These are phyloP conservation scores for Anguilla obscura DNA, from an alignment of 2,797 vertebrate species.

Conservation along the genomic window DNA sequence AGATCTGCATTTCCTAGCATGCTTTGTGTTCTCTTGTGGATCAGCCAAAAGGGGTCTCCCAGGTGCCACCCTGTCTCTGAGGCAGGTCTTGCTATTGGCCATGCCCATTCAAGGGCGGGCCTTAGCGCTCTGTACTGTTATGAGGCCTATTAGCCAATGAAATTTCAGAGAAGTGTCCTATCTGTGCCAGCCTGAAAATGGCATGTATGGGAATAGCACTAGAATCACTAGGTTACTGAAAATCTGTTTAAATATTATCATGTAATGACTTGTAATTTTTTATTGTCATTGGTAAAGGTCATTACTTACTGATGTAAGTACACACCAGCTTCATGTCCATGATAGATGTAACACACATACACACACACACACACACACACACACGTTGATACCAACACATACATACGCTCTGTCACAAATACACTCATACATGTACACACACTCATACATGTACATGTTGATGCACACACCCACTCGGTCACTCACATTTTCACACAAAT, in stretches of 20 bases:
- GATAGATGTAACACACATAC: constrained; percentile 24
- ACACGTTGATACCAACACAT: neutral
- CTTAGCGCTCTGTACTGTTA: constrained; percentile 10
- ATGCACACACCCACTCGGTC: too few relatives aligned
- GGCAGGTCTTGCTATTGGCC: constrained; percentile 53
- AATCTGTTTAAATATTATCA: constrained; percentile 65
- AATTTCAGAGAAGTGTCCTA: constrained; percentile 62
- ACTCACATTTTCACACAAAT: neutral
- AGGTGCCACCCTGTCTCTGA: constrained; percentile 51
- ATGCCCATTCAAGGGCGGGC: constrained; percentile 39
- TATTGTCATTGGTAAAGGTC: constrained; percentile 66
- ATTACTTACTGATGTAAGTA: constrained; percentile 70
- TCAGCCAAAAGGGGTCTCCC: constrained; percentile 43
- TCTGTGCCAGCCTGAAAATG: constrained; percentile 68
- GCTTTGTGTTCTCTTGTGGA: constrained; percentile 47
- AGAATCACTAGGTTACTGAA: constrained; percentile 64
- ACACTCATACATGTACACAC: neutral
- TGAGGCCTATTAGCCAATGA: constrained; percentile 63
- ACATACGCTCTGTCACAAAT: neutral
- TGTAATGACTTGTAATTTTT: constrained; percentile 67
- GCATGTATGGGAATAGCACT: constrained; percentile 56
- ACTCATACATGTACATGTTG: too few relatives aligned
- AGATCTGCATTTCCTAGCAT: constrained; percentile 52
- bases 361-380: neutral
- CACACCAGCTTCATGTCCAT: constrained; percentile 45